A percentile compares a stretch with the other conserved stretches of the same genome.
Conservation (phyloP, 2,888 invertebrate species). For the Anodontia alba region DNA sequence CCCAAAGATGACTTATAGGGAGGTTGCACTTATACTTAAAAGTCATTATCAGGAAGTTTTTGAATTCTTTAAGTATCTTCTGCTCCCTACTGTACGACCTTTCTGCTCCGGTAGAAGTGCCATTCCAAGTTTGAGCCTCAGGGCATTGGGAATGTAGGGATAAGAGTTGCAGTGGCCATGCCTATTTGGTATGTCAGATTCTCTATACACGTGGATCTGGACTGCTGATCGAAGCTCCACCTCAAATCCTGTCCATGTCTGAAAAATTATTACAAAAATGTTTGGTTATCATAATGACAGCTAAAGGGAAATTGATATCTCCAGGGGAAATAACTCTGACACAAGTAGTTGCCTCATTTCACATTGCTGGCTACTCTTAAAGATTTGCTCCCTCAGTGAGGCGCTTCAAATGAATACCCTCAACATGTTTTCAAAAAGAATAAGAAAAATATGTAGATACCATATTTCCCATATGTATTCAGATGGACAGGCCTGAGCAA, state of each 20-base stretch:
- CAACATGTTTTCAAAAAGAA: no score
- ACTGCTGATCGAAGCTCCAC: constrained; percentile 58
- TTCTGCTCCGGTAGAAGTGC: constrained; percentile 17
- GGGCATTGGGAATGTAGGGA: constrained; percentile 64
- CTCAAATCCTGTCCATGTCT: constrained; percentile 64
- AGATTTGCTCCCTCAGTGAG: no score
- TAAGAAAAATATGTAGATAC: no score
- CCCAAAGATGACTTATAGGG: no score
- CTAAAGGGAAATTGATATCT: not conserved
- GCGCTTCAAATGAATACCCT: no score
- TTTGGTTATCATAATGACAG: not conserved
- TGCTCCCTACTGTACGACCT: not conserved
- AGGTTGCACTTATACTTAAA: no score
- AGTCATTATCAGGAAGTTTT: constrained; percentile 18
- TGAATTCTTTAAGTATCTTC: not conserved
- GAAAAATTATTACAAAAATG: constrained; percentile 17
- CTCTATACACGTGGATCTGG: constrained; percentile 65
- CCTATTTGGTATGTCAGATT: constrained; percentile 68
- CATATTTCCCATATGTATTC: no score
- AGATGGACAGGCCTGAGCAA: no score
- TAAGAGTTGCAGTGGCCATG: constrained; percentile 72
- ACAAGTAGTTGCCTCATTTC: no score
- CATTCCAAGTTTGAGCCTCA: constrained; percentile 64
- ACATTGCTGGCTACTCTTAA: not conserved
- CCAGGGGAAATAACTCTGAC: no score